These are phyloP conservation scores for Bellardia pandia DNA, from an alignment of 2,888 invertebrate species.

Conservation along the genomic window DNA sequence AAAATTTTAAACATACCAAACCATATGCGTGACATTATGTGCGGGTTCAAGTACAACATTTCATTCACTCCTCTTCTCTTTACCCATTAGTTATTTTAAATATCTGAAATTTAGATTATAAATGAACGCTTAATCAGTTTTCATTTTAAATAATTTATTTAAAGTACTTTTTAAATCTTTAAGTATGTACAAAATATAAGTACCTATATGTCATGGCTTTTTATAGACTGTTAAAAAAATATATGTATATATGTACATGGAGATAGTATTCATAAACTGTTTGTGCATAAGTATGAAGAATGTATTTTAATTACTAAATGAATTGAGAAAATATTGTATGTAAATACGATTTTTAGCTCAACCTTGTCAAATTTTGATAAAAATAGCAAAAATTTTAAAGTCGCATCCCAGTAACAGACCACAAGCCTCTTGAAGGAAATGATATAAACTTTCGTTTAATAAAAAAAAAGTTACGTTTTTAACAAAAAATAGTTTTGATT, in stretches of 20 bases:
- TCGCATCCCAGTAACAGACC: no score
- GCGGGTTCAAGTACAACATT: conserved; percentile 13
- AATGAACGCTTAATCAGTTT: background rate
- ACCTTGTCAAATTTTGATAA: no score
- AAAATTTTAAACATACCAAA: background rate
- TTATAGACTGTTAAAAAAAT: background rate
- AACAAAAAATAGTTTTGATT: no score
- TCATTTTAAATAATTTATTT: background rate
- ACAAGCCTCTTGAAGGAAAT: no score
- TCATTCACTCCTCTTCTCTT: background rate
- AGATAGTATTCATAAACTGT: no score
- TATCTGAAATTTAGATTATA: no score
- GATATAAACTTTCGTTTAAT: no score
- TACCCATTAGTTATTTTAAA: background rate
- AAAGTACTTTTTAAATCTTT: background rate
- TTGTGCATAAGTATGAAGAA: background rate
- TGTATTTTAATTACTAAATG: background rate
- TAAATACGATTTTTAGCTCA: background rate
- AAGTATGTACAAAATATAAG: background rate
- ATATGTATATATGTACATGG: no score
- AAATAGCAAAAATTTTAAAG: no score
- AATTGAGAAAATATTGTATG: background rate
- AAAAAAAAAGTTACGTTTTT: no score
- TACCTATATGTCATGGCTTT: background rate
- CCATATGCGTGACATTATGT: conserved; percentile 12